Conservation (phyloP, 2,888 invertebrate species). For the Cryptosula pallasiana region DNA sequence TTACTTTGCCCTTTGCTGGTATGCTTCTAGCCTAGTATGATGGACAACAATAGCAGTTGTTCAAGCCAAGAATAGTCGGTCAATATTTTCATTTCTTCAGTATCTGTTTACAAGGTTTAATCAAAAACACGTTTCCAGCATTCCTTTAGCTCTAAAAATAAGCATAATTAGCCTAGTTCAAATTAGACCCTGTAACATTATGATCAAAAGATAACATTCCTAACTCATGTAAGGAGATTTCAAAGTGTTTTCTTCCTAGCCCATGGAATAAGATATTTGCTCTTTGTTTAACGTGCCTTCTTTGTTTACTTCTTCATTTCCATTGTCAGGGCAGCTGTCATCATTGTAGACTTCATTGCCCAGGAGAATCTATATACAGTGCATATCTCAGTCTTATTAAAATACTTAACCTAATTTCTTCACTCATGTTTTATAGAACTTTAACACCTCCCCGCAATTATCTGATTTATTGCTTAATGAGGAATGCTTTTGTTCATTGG, state of each 20-base stretch:
- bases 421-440: not conserved
- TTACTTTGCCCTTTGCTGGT: too few species aligned
- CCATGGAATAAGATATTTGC: not conserved
- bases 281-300: not conserved
- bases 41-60: too few species aligned
- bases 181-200: not conserved
- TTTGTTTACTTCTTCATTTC: not conserved
- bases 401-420: not conserved
- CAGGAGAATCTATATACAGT: too few species aligned
- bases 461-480: not conserved
- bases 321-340: not conserved
- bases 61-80: not conserved
- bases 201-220: not conserved
- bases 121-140: not conserved
- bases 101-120: not conserved
- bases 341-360: too few species aligned
- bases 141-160: not conserved
- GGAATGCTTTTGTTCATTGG: not conserved
- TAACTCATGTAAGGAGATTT: not conserved
- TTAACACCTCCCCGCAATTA: not conserved
- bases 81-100: not conserved
- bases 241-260: too few species aligned
- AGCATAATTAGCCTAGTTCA: not conserved
- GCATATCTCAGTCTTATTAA: too few species aligned
- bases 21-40: too few species aligned